Evolutionary conservation across 92 coral and sea anemone genomes (phyloP), one percentile per base, ranked within the genome.

Genomic region (Palythoa heliodiscus): DNA sequence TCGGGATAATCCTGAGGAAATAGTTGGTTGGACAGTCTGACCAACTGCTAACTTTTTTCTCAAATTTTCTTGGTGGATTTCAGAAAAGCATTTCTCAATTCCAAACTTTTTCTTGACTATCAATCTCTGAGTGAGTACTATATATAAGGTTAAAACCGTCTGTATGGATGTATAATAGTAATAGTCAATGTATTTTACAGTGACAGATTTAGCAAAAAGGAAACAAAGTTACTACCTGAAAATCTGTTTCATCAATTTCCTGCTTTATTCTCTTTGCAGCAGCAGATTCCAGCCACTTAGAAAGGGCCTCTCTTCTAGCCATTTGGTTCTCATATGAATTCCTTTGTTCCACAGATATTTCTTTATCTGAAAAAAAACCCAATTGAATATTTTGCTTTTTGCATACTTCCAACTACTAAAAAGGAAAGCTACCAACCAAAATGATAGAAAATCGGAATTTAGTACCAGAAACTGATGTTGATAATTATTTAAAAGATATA

Each of bases 261-360:
- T 84, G 89, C 39, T 89, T 86, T 20, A 97, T 93, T 63, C 83
- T 91, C 40, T 82, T 87, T 71, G 77, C 82, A 9, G 98, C 92
- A 22, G 98, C 95, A 54, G 86, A 87, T 52, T 93, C 89, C 35
- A 97, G 76, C 99, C 99, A 97, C 16, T 89, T 77, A 4, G 98
- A 97, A 40, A 97, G 77, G 9, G 99, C 98, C 67, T 86, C 92
- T 73, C 90, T 91, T 71, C 99, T 91, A 3, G 94, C 93, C 40
- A 94, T 63, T 19, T 83, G 93, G 75, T 75, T 82, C 69, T 91
- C 90, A 58, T 97, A 97, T 0, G 91, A 61, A 64, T 91, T 93
- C 17, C 83, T 83, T 55, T 88, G 91, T 23, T 87, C 92, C 13
- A 70, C 40, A 25, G 25, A 58, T 14, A 76, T 63, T 61, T 13